Base-by-base conservation (phyloP, 2,113 vertebrate species). In the Crotalus horridus region DNA sequence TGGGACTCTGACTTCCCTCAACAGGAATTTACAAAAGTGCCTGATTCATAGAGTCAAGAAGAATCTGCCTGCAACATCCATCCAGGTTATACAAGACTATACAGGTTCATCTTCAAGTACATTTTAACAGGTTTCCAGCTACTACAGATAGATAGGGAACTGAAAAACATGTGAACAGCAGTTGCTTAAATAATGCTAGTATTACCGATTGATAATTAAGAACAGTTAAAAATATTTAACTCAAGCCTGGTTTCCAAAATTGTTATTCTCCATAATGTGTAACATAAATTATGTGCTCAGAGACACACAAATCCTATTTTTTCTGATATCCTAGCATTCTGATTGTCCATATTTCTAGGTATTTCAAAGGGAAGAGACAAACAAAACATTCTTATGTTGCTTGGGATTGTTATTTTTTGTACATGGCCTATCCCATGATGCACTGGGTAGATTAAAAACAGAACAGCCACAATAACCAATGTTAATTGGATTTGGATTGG, bases 401-500 rank as follows among this genome's bases (percentile, higher is more conserved):
- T 2, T 61, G 46, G 29, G 24, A 17, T 81, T 26, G 20, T 74
- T 17, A 3, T 46, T 48, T 6, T 86, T 17, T 15, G 3, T 48
- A 15, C 55, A 58, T 21, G 33, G 46, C 61, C 51, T 81, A 51
- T 55, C 51, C 69, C 24, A 26, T 0, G 17, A 15, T 29, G 13
- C 33, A 46, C 24, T 15, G 13, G 23, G 5, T 54, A 29, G 10
- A 81, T 55, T 58, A 13, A 0, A 33, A 29, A 58, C 53, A 39
- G 0, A 55, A 12, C 0, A 1, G 4, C 2, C 0, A 3, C 0
- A 23, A 6, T 46, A 11, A 0, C 0, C 55, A 55, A 51, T 5
- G 0, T 10, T 0, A 89, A 48, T 0, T 46, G 39, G 17, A 48
- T 20, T 64, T 21, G 53, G 43, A 54, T 1, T 20, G n/a, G 33